phyloP scores from a whole-genome alignment of 2,888 invertebrate genomes.

The Andrena chrysosceles region DNA sequence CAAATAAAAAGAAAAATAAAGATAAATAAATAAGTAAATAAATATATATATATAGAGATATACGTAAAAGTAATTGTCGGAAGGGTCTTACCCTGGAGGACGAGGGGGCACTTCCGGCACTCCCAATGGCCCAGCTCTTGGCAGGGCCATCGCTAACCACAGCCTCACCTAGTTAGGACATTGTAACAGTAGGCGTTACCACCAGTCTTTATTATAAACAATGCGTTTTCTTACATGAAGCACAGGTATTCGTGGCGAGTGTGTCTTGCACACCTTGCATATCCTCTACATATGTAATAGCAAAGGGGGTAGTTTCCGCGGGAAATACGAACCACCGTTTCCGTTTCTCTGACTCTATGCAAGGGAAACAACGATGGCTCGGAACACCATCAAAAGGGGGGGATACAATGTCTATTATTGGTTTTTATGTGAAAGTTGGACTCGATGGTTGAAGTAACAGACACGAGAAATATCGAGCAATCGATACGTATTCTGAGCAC shows the following conservation, averaged over 20 bases:
- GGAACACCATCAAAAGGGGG: neutral
- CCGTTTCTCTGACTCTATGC: neutral
- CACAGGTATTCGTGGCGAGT: slow-evolving; percentile 35
- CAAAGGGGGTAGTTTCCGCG: neutral
- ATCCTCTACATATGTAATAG: slow-evolving; percentile 14
- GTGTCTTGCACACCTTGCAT: slow-evolving; percentile 21
- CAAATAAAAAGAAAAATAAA: slow-evolving; percentile 55
- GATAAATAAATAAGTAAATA: slow-evolving; percentile 26
- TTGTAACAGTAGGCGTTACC: slow-evolving; percentile 84
- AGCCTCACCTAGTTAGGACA: slow-evolving; percentile 85
- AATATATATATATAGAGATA: slow-evolving; percentile 54
- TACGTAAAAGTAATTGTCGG: slow-evolving; percentile 83
- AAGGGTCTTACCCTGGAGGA: slow-evolving; percentile 88
- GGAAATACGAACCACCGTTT: neutral
- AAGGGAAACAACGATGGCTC: neutral
- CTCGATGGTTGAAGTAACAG: neutral
- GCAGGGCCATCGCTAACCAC: slow-evolving; percentile 85
- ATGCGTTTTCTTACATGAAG: slow-evolving; percentile 71
- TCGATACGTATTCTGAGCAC: no score
- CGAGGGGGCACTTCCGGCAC: slow-evolving; percentile 85
- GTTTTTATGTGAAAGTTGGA: neutral
- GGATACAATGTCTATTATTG: neutral
- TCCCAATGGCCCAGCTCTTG: slow-evolving; percentile 85
- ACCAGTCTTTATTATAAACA: slow-evolving; percentile 74
- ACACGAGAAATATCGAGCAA: no score